Percentiles rank a stretch among this genome's conserved stretches.
Evolutionary conservation across 2,113 vertebrate genomes (phyloP).

Genomic region (Panthera uncia): DNA sequence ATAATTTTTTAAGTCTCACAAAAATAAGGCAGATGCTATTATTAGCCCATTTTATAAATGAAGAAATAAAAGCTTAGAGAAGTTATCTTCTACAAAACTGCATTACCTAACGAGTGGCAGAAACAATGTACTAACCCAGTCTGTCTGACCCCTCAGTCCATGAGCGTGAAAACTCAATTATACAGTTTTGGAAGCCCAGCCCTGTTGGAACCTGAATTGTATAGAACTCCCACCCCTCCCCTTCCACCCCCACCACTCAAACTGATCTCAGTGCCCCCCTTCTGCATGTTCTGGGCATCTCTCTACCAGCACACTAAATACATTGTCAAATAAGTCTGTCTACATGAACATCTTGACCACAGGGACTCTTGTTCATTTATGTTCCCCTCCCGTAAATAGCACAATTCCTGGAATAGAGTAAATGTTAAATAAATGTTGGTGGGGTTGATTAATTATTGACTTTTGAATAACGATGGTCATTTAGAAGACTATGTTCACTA

Average conservation of each 20-base stretch:
- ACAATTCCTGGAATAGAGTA: conserved; percentile 3
- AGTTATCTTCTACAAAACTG: background rate
- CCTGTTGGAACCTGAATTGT: background rate
- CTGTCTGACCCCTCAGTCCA: background rate
- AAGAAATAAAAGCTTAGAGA: conserved; percentile 20
- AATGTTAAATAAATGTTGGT: conserved; percentile 47
- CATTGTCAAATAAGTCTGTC: background rate
- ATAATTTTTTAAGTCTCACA: background rate
- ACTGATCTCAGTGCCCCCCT: background rate
- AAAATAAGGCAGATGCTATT: background rate
- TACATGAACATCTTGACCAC: background rate
- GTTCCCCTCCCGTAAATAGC: background rate
- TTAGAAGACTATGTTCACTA: background rate
- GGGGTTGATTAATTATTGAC: conserved; percentile 24
- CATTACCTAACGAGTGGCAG: background rate
- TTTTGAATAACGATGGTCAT: conserved; percentile 7
- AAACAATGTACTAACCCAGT: background rate
- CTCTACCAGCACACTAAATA: background rate
- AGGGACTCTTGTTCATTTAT: background rate
- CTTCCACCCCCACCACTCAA: background rate
- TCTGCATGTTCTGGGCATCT: background rate
- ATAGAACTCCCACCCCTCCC: background rate
- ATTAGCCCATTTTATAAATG: background rate
- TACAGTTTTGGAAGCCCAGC: background rate
- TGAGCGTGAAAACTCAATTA: background rate